Conservation (phyloP, 1,140 invertebrate species). For the Pinna nobilis region DNA sequence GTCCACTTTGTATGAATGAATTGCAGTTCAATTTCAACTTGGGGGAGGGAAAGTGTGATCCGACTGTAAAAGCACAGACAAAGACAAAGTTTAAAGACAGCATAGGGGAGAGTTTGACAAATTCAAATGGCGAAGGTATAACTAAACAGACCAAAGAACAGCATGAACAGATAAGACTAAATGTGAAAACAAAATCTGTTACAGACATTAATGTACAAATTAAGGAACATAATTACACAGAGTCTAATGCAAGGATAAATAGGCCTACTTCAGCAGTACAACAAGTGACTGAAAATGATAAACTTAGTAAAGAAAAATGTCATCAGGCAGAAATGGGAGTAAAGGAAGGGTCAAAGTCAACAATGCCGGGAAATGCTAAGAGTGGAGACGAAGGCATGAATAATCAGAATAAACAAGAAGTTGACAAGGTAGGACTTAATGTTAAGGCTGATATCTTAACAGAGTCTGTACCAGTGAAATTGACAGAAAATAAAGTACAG, state of each 20-base stretch:
- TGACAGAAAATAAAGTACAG: no score
- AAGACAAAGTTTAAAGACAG: background rate
- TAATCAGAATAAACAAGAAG: no score
- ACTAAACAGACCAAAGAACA: background rate
- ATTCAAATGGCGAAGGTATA: background rate
- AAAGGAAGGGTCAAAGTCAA: no score
- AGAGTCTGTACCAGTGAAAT: no score
- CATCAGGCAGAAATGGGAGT: no score
- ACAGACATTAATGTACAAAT: background rate
- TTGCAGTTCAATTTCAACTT: background rate
- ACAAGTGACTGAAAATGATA: background rate
- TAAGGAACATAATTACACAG: background rate
- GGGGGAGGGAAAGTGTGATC: background rate
- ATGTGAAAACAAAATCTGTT: background rate
- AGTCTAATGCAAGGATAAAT: background rate
- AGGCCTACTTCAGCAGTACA: background rate
- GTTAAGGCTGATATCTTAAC: no score
- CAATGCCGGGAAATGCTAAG: no score
- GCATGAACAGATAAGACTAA: background rate
- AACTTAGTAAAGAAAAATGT: background rate
- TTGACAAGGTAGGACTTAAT: no score
- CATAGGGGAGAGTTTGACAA: background rate
- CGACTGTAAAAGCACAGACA: background rate
- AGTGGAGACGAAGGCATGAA: no score
- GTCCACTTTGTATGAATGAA: constrained; percentile 9